Conservation (phyloP, 2,888 invertebrate genomes). For the Elegia similella region DNA sequence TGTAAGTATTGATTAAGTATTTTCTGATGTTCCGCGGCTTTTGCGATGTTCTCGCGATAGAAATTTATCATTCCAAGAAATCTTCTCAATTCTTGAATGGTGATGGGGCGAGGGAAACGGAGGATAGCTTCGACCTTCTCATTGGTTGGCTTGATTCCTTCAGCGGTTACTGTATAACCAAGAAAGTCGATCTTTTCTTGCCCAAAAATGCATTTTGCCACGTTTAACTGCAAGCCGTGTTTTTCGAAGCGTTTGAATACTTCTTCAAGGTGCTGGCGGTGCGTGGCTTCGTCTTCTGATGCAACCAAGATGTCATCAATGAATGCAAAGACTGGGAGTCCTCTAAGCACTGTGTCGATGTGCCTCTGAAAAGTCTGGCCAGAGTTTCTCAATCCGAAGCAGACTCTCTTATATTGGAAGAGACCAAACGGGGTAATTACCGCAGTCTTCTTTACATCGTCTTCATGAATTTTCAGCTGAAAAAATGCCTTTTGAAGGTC, state of each 20-base stretch:
- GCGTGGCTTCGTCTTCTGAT: neutral
- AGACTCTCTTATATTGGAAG: constrained; percentile 36
- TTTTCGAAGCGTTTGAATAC: too few relatives aligned
- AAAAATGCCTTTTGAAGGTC: constrained; percentile 20
- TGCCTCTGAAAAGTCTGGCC: constrained; percentile 38
- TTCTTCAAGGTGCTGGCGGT: neutral
- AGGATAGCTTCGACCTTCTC: constrained; percentile 21
- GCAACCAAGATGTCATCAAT: constrained; percentile 8
- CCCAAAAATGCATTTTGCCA: too few relatives aligned
- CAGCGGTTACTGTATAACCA: neutral
- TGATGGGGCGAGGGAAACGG: constrained; percentile 20
- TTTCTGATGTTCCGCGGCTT: too few relatives aligned
- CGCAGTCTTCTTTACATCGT: constrained; percentile 24
- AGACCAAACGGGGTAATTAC: constrained; percentile 43
- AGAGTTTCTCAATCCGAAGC: too few relatives aligned
- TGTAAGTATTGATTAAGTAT: neutral
- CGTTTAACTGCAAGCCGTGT: too few relatives aligned
- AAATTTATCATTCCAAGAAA: too few relatives aligned
- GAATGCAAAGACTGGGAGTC: neutral
- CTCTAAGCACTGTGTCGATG: too few relatives aligned
- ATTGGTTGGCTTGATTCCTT: constrained; percentile 20
- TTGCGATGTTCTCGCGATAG: too few relatives aligned
- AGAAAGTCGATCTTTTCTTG: too few relatives aligned
- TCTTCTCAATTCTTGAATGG: constrained; percentile 21
- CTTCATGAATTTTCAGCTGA: neutral